Conservation (phyloP, 2,797 vertebrate genomes). For the Phylloscopus collybita region DNA sequence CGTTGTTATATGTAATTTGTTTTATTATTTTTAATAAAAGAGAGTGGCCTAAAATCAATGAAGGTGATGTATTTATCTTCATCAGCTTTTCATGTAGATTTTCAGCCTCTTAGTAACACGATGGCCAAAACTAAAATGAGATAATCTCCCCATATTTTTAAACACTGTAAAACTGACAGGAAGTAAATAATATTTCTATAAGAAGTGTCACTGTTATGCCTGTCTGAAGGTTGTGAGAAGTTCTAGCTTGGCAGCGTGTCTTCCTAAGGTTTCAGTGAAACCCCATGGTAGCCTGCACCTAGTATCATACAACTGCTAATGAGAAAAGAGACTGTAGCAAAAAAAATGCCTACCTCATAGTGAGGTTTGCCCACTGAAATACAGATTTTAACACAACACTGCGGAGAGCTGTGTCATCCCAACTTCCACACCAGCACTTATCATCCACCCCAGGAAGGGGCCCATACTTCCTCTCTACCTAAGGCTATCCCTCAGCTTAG, state of each 20-base stretch:
- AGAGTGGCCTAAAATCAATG: background rate
- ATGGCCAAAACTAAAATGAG: background rate
- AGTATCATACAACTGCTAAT: background rate
- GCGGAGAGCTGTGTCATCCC: background rate
- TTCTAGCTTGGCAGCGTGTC: background rate
- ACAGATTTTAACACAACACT: fast-evolving
- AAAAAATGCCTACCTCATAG: background rate
- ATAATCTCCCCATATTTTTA: background rate
- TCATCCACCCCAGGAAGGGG: background rate
- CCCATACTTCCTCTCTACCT: background rate
- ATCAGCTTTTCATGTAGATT: background rate
- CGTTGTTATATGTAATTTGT: background rate
- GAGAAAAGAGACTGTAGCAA: background rate
- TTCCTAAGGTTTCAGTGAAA: background rate
- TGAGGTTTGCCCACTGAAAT: background rate
- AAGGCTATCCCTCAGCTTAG: background rate
- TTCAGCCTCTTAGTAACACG: background rate
- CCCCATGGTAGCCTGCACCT: background rate
- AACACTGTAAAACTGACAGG: background rate
- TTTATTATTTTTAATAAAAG: slow-evolving; percentile 34
- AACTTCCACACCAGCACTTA: background rate
- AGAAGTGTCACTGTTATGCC: background rate
- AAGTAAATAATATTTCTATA: background rate
- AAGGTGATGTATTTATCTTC: background rate
- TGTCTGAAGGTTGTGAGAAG: background rate